phyloP scores from a whole-genome alignment of 2,797 vertebrate genomes.

The Acipenser ruthenus region DNA sequence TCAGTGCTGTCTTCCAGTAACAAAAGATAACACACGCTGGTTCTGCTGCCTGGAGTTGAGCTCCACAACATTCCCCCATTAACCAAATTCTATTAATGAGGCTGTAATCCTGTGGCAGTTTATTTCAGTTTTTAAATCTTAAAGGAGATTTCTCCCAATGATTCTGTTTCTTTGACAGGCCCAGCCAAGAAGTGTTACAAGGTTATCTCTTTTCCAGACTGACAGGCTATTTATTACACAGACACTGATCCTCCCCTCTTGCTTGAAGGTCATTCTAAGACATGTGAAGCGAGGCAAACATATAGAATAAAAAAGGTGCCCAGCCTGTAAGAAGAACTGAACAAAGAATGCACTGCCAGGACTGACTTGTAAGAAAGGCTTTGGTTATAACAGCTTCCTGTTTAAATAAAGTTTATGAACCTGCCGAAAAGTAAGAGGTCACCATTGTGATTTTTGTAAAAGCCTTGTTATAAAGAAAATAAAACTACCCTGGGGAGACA shows the following conservation, averaged over 20 bases:
- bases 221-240: conserved; percentile 15
- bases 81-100: neutral
- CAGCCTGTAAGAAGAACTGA: too few species aligned
- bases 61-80: neutral
- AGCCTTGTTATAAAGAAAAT: too few species aligned
- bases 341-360: too few species aligned
- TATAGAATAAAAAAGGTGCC: too few species aligned
- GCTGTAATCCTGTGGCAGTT: neutral
- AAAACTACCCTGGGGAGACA: too few species aligned
- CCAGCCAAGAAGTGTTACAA: conserved; percentile 14
- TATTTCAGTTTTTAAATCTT: neutral
- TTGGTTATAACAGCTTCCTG: too few species aligned
- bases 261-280: conserved; percentile 5
- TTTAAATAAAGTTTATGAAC: too few species aligned
- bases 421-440: neutral
- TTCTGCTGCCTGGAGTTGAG: neutral
- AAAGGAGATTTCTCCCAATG: neutral
- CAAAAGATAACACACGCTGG: neutral
- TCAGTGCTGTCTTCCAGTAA: conserved; percentile 1
- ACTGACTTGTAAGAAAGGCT: too few species aligned
- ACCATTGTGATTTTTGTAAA: neutral
- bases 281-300: too few species aligned
- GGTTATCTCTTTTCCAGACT: conserved; percentile 9
- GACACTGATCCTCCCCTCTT: conserved; percentile 3
- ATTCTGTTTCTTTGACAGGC: neutral